phyloP scores from a whole-genome alignment of 1,140 invertebrate genomes.

The Cecropterus lyciades region DNA sequence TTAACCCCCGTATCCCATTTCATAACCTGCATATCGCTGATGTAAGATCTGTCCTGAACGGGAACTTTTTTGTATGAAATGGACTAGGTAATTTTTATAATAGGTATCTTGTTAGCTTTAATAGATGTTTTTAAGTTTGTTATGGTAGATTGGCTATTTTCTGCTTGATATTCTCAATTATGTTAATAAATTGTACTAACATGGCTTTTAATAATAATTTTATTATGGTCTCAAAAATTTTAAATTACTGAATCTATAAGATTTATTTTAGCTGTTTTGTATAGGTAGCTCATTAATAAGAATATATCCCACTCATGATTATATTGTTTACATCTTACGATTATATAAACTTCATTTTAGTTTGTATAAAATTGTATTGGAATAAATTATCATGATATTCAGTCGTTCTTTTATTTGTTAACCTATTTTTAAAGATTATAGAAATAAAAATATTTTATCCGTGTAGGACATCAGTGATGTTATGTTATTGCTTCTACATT shows the following conservation, averaged over 20 bases:
- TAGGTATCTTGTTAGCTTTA: slow-evolving; percentile 44
- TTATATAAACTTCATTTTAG: slow-evolving; percentile 7
- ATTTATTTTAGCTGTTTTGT: too few species aligned
- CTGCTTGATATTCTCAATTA: too few species aligned
- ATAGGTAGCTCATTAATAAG: slow-evolving; percentile 5
- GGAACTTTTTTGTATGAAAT: slow-evolving; percentile 81
- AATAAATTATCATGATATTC: slow-evolving; percentile 3
- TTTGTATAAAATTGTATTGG: slow-evolving; percentile 13
- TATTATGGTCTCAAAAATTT: slow-evolving; percentile 10
- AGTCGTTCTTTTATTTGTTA: too few species aligned
- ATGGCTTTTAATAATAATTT: background rate
- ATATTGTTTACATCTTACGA: too few species aligned
- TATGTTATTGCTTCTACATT: too few species aligned
- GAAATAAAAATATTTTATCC: too few species aligned
- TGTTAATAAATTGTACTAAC: background rate
- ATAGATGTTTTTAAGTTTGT: slow-evolving; percentile 8
- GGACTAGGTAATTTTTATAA: slow-evolving; percentile 40
- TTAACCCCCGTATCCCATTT: slow-evolving; percentile 56
- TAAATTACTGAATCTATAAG: background rate
- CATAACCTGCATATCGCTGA: slow-evolving; percentile 36
- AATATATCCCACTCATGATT: background rate
- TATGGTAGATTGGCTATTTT: slow-evolving; percentile 10
- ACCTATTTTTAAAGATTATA: too few species aligned
- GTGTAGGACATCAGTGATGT: too few species aligned
- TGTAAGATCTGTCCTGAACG: slow-evolving; percentile 58